phyloP scores from a whole-genome alignment of 2,888 invertebrate genomes.

The Mactromeris polynyma region DNA sequence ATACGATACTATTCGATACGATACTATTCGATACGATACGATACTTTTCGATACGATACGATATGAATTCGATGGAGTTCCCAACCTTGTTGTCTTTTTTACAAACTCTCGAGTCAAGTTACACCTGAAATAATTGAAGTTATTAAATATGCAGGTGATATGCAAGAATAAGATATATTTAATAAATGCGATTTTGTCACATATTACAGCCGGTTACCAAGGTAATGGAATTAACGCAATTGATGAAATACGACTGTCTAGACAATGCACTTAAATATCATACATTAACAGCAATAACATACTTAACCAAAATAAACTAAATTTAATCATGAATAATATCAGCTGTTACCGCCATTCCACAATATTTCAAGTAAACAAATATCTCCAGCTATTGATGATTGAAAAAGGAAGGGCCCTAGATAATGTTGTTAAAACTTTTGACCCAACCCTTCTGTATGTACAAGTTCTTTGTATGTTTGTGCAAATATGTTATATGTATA shows the following conservation, averaged over 20 bases:
- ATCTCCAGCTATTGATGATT: too few species aligned
- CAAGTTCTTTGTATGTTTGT: too few species aligned
- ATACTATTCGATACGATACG: too few species aligned
- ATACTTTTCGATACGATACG: too few species aligned
- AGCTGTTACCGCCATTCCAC: background rate
- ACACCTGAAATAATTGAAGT: background rate
- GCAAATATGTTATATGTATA: too few species aligned
- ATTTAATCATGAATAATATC: background rate
- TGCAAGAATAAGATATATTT: background rate
- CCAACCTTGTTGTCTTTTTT: background rate
- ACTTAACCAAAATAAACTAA: background rate
- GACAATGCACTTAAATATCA: conserved; percentile 1
- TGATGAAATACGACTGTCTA: conserved; percentile 1
- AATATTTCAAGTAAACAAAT: too few species aligned
- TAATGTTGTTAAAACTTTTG: too few species aligned
- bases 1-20: too few species aligned
- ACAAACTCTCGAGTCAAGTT: background rate
- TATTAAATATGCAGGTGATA: background rate
- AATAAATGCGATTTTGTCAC: background rate
- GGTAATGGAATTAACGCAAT: background rate
- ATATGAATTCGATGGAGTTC: too few species aligned
- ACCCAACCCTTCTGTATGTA: too few species aligned
- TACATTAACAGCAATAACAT: background rate
- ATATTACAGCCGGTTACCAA: background rate
- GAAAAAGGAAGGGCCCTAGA: too few species aligned